phyloP scores from a whole-genome alignment of 1,140 invertebrate species.

The Lucilia cuprina region DNA sequence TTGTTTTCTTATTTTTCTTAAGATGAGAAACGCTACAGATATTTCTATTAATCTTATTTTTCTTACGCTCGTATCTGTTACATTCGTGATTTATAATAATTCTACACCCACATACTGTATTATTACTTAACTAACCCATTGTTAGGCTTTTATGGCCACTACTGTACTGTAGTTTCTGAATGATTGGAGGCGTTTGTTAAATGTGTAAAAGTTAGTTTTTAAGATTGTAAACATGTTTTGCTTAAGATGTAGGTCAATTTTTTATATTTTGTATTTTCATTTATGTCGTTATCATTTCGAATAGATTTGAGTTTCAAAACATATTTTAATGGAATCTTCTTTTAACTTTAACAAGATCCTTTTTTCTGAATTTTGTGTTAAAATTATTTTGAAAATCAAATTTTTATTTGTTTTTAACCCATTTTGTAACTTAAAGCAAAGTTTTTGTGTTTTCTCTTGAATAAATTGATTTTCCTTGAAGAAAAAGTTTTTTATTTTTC shows the following conservation, averaged over 20 bases:
- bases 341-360: not conserved
- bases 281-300: not conserved
- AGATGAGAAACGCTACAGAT: not conserved
- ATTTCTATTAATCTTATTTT: not conserved
- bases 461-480: slow-evolving; percentile 7
- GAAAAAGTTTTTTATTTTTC: not conserved
- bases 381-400: not conserved
- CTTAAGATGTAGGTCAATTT: not conserved
- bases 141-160: not conserved
- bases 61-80: not conserved
- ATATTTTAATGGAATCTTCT: no score
- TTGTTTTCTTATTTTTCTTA: not conserved
- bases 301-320: no score
- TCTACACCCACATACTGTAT: not conserved
- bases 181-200: not conserved
- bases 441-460: not conserved
- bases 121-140: not conserved
- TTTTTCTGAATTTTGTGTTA: not conserved
- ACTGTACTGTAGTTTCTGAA: not conserved
- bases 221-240: not conserved
- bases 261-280: no score
- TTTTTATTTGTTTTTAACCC: not conserved
- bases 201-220: not conserved
- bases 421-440: not conserved
- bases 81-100: not conserved